Evolutionary conservation across 1,140 invertebrate species (phyloP), one percentile per base, ranked within the genome.

Genomic region (Leptinotarsa defecta): DNA sequence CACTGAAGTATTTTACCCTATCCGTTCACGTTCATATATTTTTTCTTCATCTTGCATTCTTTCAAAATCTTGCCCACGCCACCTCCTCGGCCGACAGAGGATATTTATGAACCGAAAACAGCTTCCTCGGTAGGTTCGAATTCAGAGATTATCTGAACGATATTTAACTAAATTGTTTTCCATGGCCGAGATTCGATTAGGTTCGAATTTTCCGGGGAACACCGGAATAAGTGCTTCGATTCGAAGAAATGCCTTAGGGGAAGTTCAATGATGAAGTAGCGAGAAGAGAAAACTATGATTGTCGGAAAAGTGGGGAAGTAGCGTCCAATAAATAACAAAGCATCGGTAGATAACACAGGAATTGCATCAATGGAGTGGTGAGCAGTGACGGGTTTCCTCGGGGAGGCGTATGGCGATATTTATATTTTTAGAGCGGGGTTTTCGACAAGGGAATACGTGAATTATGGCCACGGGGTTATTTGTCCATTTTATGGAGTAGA

Each of bases 241-340:
- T 71, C 67, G 20, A 43, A 34, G 76, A 74, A 77, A 78, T 76
- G 68, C 70, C 77, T 48, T 71, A 65, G 74, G 79, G 79, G 79
- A 74, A 78, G 77, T 78, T 77, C 76, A 78, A 77, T 78, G 77
- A 76, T 80, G 74, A 80, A 80, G 72, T 65, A 68, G 74, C 74
- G 69, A 62, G 77, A 76, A 80, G 77, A 75, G 80, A 82, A 82
- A 81, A 82, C 80, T 81, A 81, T 82, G 80, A 82, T 81, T 80
- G 81, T 79, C 80, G 80, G 78, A 79, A 81, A 82, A 82, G 79
- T 81, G 79, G 80, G 77, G 80, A 82, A 78, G 77, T 80, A 80
- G 76, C 73, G 68, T 72, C 71, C 74, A 64, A 80, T 82, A 82
- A 82, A 82, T 82, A 80, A 79, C 79, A 65, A 52, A 75, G 69